These are phyloP conservation scores for Probosciger aterrimus DNA, from an alignment of 2,113 vertebrate species.

Conservation along the genomic window DNA sequence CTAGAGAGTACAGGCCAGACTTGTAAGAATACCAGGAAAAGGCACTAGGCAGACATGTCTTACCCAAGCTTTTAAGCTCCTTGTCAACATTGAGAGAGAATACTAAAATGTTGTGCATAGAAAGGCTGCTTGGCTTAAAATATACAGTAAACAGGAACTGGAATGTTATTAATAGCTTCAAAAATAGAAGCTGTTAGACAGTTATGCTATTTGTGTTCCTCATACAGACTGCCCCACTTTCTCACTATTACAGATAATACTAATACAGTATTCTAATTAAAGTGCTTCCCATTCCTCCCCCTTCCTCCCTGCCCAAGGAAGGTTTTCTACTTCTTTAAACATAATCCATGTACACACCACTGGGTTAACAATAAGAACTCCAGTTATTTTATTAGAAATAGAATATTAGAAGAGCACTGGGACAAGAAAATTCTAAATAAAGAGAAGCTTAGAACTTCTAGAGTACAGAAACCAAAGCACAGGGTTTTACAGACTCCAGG, in stretches of 20 bases:
- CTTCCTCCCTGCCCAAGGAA: neutral
- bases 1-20: neutral
- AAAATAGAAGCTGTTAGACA: slow-evolving; percentile 3
- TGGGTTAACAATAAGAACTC: neutral
- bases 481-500: neutral
- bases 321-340: neutral
- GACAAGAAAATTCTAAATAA: neutral
- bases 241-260: neutral
- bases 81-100: neutral
- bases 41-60: fast-evolving
- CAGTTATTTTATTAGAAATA: neutral
- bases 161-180: neutral
- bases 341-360: neutral
- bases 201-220: neutral
- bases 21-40: neutral
- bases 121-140: neutral
- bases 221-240: neutral
- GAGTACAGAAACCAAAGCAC: neutral
- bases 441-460: neutral
- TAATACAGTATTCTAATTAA: neutral
- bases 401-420: neutral
- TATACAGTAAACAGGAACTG: neutral
- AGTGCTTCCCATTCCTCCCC: neutral
- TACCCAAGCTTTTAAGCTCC: neutral
- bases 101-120: neutral